Evolutionary conservation across 2,888 invertebrate species (phyloP), one percentile per base, ranked within the genome.

Genomic region (Trilocha varians): DNA sequence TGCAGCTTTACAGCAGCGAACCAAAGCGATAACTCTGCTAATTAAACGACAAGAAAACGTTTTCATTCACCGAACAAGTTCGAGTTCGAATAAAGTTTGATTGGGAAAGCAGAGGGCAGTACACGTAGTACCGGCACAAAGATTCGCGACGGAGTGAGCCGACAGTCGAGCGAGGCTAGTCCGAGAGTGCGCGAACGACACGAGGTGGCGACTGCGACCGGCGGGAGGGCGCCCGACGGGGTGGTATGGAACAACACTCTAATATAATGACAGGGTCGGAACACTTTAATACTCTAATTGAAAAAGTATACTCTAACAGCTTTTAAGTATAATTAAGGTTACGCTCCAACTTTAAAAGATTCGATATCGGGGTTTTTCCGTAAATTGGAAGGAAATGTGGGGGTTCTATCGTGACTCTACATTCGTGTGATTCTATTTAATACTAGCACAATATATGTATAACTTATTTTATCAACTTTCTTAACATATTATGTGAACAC

Each of bases 201-300:
- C 48, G 47, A 54, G 51, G 54, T 49, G 49, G 47, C 58, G 59
- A 63, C n/a, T n/a, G n/a, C n/a, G n/a, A n/a, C n/a, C n/a, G n/a
- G n/a, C n/a, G 66, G 68, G 66, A 66, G 72, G 63, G 61, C 69
- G 65, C 63, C 65, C 63, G 62, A 60, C 58, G 71, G 83, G 80
- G 80, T 73, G 76, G 76, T 68, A 74, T 69, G 71, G 71, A 82
- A 82, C 84, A 83, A 84, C 85, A 83, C 82, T 83, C 78, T 83
- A 83, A 82, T 82, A 80, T 84, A 83, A 85, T 84, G 83, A 83
- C 79, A 78, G 84, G 78, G 78, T 80, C 78, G 79, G 78, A 79
- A 82, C 83, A 82, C 83, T 83, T 82, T 82, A 85, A 83, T 80
- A 78, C 82, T 78, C 80, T 83, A 82, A 85, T 84, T 85, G 80